Percentiles rank a stretch among this genome's conserved stretches.
Conservation (phyloP, 2,113 vertebrate genomes). For the Xenus cinereus region DNA sequence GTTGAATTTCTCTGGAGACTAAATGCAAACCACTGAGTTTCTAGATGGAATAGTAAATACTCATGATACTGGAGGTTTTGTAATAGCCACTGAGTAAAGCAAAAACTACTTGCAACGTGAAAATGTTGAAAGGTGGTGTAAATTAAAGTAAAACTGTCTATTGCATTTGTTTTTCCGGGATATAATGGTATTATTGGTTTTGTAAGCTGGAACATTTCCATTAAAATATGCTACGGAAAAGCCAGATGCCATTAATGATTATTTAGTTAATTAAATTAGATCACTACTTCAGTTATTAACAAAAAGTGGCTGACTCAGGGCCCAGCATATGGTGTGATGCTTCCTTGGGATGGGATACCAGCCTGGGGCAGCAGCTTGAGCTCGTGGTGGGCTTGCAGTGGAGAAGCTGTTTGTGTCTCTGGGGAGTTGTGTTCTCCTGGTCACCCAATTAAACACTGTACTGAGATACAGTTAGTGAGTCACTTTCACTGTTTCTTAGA, state of each 20-base stretch:
- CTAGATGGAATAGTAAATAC: neutral
- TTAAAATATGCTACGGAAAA: neutral
- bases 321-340: neutral
- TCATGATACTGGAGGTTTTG: neutral
- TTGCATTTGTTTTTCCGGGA: neutral
- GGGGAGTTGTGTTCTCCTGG: neutral
- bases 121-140: neutral
- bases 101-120: neutral
- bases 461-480: neutral
- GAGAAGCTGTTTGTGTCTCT: neutral
- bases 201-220: neutral
- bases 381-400: neutral
- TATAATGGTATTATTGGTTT: neutral
- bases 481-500: constrained; percentile 21
- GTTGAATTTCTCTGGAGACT: neutral
- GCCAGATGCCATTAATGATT: neutral
- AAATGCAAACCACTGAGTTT: neutral
- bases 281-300: neutral
- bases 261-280: neutral
- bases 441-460: neutral
- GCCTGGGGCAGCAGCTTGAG: neutral
- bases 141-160: neutral
- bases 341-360: neutral
- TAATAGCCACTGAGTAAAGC: neutral
- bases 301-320: neutral